Evolutionary conservation across 2,888 invertebrate species (phyloP), one percentile per base, ranked within the genome.

Genomic region (Seladonia tumulorum): DNA sequence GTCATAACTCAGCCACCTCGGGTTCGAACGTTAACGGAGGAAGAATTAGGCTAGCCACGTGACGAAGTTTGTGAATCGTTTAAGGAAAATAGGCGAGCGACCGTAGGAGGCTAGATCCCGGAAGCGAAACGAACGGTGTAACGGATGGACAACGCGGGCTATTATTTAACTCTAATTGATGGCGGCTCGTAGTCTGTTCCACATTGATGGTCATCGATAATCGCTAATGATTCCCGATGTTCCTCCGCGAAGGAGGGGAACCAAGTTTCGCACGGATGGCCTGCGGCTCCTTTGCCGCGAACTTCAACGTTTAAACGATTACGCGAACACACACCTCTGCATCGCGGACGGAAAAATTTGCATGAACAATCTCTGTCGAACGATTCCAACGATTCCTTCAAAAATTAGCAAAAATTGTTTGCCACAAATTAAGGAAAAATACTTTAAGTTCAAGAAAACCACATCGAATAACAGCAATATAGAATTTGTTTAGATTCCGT

Each of bases 121-220:
- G 88, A 89, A 89, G 88, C 73, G 45, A 60, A 78, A 53, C 49
- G 80, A 81, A 79, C 76, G 66, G 83, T 76, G 63, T 87, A 88
- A 87, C 82, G 86, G 82, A 83, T 82, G 87, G 77, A 87, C 84
- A 87, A 77, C 82, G 81, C 80, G 81, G 70, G 79, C 88, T 88
- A 90, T 91, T 88, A 90, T 85, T 88, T 89, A 86, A 88, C 76
- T 84, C 49, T 90, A 91, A 90, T 91, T 90, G 88, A 91, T 90
- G 90, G 90, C 87, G 87, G 80, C 72, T 82, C 63, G 81, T 57
- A 57, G 82, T 74, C 76, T 87, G 91, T 88, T 90, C 87, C 88
- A 87, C 86, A 87, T 91, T 87, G 88, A 88, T 84, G 89, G 71
- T 85, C 90, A 91, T 91, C 90, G 91, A 91, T 90, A 91, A 91